These are phyloP conservation scores for Isaurus tuberculatus DNA, from an alignment of 92 coral and sea anemone genomes.

Conservation along the genomic window DNA sequence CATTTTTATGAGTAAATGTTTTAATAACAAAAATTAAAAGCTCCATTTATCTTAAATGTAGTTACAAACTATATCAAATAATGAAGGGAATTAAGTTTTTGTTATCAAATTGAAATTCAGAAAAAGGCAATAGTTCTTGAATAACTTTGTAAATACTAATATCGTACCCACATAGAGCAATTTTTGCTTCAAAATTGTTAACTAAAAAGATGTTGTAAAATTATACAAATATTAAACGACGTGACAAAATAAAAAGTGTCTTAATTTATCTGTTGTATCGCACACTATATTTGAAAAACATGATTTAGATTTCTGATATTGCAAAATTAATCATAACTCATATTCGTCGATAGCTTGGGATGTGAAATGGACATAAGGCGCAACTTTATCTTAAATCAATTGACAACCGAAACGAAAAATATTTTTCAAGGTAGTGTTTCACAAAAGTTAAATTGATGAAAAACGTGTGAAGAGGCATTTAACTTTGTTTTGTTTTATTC, in stretches of 20 bases:
- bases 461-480: not conserved
- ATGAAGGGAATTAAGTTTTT: not conserved
- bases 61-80: slow-evolving; percentile 3
- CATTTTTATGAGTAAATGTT: slow-evolving; percentile 40
- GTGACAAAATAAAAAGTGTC: not conserved
- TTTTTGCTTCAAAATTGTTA: slow-evolving; percentile 12
- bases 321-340: no score
- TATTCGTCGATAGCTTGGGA: no score
- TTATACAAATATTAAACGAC: not conserved
- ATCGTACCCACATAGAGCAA: slow-evolving; percentile 29
- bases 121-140: not conserved
- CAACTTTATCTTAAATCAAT: not conserved
- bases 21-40: not conserved
- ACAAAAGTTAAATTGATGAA: not conserved
- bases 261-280: not conserved
- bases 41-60: not conserved
- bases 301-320: no score
- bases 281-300: no score
- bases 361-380: no score
- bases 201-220: not conserved
- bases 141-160: not conserved
- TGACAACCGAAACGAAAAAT: not conserved
- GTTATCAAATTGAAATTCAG: not conserved
- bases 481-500: not conserved
- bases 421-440: not conserved